These are phyloP conservation scores for Acronicta leporina DNA, from an alignment of 2,888 invertebrate genomes.

Conservation along the genomic window DNA sequence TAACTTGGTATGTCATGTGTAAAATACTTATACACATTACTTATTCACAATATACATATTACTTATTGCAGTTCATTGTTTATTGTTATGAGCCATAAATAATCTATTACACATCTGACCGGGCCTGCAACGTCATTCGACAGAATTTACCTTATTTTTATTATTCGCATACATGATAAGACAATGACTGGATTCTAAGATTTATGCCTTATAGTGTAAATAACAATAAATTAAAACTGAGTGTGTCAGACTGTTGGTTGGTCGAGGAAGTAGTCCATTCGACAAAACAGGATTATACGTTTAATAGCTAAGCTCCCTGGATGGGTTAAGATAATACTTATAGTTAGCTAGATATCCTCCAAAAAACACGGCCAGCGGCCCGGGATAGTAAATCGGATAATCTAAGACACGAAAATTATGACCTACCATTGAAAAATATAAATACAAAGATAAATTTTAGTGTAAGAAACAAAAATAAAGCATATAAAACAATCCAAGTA, in stretches of 20 bases:
- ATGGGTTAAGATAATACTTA: too few species aligned
- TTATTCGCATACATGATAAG: conserved; percentile 9
- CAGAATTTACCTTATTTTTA: conserved; percentile 15
- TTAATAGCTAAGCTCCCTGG: background rate
- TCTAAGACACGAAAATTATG: too few species aligned
- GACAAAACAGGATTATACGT: too few species aligned
- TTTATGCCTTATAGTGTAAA: background rate
- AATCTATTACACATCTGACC: conserved; percentile 1
- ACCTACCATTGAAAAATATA: too few species aligned
- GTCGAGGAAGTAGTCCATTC: too few species aligned
- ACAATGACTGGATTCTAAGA: background rate
- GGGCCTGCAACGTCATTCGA: background rate
- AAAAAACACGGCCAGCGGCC: too few species aligned
- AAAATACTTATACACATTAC: too few species aligned
- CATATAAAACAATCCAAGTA: background rate
- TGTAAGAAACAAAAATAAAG: background rate
- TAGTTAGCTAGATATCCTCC: too few species aligned
- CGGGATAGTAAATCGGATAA: too few species aligned
- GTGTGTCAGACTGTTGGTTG: background rate
- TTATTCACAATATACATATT: background rate
- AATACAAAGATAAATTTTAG: background rate
- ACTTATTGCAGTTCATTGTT: conserved; percentile 19
- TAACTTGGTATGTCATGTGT: too few species aligned
- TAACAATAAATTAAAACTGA: background rate
- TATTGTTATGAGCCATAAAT: conserved; percentile 14